Evolutionary conservation across 2,113 vertebrate species (phyloP).

Genomic region (Dromiciops gliroides): DNA sequence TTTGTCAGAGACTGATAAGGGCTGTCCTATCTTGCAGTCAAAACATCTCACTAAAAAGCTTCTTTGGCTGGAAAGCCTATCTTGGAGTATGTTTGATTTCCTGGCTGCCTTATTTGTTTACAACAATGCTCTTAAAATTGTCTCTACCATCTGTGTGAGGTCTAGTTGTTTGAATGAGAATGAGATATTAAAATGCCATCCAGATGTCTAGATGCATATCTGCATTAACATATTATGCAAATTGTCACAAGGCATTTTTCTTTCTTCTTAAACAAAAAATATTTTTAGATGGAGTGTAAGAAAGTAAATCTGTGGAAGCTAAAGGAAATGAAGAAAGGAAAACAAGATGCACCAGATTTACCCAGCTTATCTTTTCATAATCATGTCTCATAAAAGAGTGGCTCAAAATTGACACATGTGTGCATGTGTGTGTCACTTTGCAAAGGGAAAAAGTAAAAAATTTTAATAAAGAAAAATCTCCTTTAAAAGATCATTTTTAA

Average conservation of each 20-base stretch:
- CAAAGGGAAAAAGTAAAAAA: slow-evolving; percentile 54
- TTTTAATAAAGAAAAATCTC: slow-evolving; percentile 22
- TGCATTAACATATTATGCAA: slow-evolving; percentile 86
- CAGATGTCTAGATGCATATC: slow-evolving; percentile 86
- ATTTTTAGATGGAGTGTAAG: slow-evolving; percentile 81
- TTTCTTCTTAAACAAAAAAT: slow-evolving; percentile 81
- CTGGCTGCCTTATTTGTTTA: slow-evolving; percentile 87
- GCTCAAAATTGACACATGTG: slow-evolving; percentile 8
- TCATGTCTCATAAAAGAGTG: slow-evolving; percentile 67
- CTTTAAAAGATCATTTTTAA: not conserved
- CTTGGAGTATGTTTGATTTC: slow-evolving; percentile 82
- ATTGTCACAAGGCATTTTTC: slow-evolving; percentile 73
- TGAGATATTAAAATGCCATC: slow-evolving; percentile 90
- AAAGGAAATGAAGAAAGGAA: slow-evolving; percentile 65
- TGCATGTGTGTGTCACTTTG: slow-evolving; percentile 57
- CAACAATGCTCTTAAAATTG: slow-evolving; percentile 87
- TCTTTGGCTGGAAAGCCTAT: slow-evolving; percentile 62
- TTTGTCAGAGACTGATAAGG: slow-evolving; percentile 63
- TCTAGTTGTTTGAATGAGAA: slow-evolving; percentile 86
- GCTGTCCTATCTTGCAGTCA: slow-evolving; percentile 69
- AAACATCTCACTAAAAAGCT: slow-evolving; percentile 73
- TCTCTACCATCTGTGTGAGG: slow-evolving; percentile 87
- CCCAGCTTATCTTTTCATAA: slow-evolving; percentile 71
- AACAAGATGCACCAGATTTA: slow-evolving; percentile 51
- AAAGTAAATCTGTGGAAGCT: slow-evolving; percentile 77